Conservation (phyloP, 1,140 invertebrate genomes). For the Caenorhabditis inopinata region DNA sequence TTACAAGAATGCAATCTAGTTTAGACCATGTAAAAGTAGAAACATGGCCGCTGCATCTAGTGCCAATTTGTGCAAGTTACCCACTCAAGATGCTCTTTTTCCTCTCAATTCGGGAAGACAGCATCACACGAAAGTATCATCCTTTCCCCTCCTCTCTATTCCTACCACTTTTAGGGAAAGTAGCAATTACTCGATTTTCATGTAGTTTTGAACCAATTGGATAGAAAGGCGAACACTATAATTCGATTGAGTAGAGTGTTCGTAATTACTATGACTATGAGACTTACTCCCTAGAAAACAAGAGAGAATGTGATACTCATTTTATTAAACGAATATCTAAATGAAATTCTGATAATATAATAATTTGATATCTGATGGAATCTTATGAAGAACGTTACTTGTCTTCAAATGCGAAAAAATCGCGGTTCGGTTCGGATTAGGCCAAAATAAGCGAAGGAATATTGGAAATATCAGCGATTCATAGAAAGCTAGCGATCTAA, state of each 20-base stretch:
- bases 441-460: too few species aligned
- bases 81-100: slow-evolving; percentile 31
- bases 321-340: neutral
- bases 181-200: slow-evolving; percentile 34
- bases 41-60: neutral
- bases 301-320: neutral
- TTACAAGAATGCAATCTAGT: neutral
- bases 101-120: neutral
- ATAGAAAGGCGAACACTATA: slow-evolving; percentile 30
- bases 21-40: neutral
- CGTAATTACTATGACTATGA: slow-evolving; percentile 25
- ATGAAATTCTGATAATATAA: too few species aligned
- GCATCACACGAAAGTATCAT: slow-evolving; percentile 11
- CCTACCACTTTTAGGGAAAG: neutral
- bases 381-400: too few species aligned
- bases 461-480: too few species aligned
- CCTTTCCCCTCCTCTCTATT: neutral
- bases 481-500: too few species aligned
- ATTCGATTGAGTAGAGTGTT: slow-evolving; percentile 33
- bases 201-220: slow-evolving; percentile 34
- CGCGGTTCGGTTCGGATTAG: too few species aligned
- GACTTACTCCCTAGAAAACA: neutral
- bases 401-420: too few species aligned
- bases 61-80: slow-evolving; percentile 24
- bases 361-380: too few species aligned